These are phyloP conservation scores for Ellobius talpinus DNA, from an alignment of 2,113 vertebrate genomes.

Conservation along the genomic window DNA sequence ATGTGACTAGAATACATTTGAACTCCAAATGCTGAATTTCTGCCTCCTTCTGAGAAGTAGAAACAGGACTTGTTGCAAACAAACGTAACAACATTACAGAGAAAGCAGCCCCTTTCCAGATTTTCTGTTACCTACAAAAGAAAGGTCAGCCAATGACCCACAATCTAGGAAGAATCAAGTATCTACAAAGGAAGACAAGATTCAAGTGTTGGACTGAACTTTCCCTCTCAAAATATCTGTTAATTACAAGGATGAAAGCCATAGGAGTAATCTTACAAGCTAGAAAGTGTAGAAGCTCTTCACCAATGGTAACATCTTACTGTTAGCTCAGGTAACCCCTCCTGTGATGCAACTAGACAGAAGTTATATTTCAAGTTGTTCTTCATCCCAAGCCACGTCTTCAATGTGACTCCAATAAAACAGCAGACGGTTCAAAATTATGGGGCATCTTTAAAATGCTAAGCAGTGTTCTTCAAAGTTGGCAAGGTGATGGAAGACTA, in stretches of 20 bases:
- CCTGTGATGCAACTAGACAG: not conserved
- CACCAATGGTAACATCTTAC: not conserved
- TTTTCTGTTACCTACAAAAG: not conserved
- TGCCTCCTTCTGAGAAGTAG: not conserved
- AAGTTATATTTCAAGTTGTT: not conserved
- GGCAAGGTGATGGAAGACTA: not conserved
- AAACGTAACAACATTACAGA: not conserved
- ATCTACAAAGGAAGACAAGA: not conserved
- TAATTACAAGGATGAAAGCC: not conserved
- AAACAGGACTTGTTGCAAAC: not conserved
- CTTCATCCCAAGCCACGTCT: not conserved
- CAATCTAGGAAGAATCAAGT: not conserved
- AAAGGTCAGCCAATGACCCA: not conserved
- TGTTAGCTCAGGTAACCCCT: not conserved
- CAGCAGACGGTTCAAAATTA: not conserved
- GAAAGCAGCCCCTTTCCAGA: not conserved
- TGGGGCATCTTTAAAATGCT: not conserved
- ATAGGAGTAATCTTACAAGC: not conserved
- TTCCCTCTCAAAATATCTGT: not conserved
- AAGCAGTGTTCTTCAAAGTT: not conserved
- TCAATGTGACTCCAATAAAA: slow-evolving; percentile 25
- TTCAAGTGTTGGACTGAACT: not conserved
- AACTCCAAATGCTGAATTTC: not conserved
- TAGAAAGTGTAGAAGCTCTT: too few species aligned
- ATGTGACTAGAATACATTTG: not conserved